Evolutionary conservation across 2,113 vertebrate genomes (phyloP), one percentile per base, ranked within the genome.

Genomic region (Xenopus borealis): DNA sequence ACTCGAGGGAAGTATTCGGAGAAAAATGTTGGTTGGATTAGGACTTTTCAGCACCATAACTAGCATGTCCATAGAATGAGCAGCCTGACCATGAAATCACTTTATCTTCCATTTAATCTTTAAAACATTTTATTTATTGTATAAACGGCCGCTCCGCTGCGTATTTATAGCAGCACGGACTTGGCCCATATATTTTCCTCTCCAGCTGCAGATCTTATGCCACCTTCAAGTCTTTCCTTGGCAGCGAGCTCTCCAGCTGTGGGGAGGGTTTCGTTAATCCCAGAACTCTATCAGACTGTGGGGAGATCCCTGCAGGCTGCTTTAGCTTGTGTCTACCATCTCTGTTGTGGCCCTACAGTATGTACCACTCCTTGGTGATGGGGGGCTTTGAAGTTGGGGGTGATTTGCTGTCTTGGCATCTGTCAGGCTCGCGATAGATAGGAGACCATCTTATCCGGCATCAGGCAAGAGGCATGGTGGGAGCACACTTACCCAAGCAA

Each of bases 401-500:
- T 62, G 55, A 69, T 72, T 72, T 2, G 70, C 2, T 17, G 7
- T 23, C 77, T 74, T 82, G 73, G 47, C 11, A 40, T 45, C 53
- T 64, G 13, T 78, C 58, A 46, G 0, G 79, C 52, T 62, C 57
- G 67, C 17, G 12, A 71, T 16, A 19, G 81, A 45, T 19, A n/a
- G 52, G 23, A 68, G 47, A 50, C 23, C 47, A 47, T 72, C 50
- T 79, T 82, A 74, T 59, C 53, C 50, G 66, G 45, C 53, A 66
- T 73, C 66, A 71, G 14, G 75, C 69, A 81, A 80, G 57, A 76
- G 61, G 80, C 78, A n/a, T 18, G 40, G 30, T 1, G 62, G 67
- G 55, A 76, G 83, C 77, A 18, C 67, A 47, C 77, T 84, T 81
- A 79, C 30, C 83, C n/a, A 78, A 70, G 80, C 62, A 81, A 85